These are phyloP conservation scores for Psilanteris sp. DNA, from an alignment of 1,140 invertebrate species.

Conservation along the genomic window DNA sequence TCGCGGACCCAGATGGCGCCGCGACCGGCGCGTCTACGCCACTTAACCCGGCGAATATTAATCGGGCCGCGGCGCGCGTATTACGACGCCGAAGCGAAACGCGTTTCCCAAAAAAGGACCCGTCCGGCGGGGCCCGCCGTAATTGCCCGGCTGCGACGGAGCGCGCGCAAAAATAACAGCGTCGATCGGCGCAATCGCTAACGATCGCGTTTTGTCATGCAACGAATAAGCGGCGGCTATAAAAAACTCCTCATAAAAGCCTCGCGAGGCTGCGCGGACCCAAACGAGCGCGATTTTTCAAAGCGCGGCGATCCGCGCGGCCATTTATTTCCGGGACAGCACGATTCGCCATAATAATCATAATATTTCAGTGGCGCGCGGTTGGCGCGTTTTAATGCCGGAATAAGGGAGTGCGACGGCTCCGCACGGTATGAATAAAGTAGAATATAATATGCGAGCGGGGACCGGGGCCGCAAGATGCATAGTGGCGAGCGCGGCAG, in stretches of 20 bases:
- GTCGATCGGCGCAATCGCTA: slow-evolving; percentile 15
- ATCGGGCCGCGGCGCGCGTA: too few relatives aligned
- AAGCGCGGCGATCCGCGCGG: slow-evolving; percentile 39
- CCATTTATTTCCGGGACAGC: slow-evolving; percentile 67
- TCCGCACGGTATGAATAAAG: slow-evolving; percentile 73
- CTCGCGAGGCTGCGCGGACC: slow-evolving; percentile 20
- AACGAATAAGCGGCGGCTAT: slow-evolving; percentile 29
- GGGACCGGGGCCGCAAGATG: slow-evolving; percentile 56
- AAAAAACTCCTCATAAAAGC: slow-evolving; percentile 27
- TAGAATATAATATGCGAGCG: slow-evolving; percentile 72
- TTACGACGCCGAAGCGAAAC: too few relatives aligned
- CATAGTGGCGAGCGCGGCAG: slow-evolving; percentile 57
- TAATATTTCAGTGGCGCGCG: slow-evolving; percentile 67
- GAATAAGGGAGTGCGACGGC: slow-evolving; percentile 67
- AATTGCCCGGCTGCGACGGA: slow-evolving; percentile 13
- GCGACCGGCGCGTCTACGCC: too few relatives aligned
- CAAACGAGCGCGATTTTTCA: slow-evolving; percentile 49
- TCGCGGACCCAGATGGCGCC: too few relatives aligned
- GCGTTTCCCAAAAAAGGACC: slow-evolving; percentile 45
- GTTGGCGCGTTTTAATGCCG: slow-evolving; percentile 65
- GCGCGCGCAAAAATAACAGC: slow-evolving; percentile 17
- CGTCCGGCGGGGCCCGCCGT: slow-evolving; percentile 3
- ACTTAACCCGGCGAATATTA: too few relatives aligned
- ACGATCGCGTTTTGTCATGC: slow-evolving; percentile 42
- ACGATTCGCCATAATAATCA: slow-evolving; percentile 64